A percentile compares a stretch with the other conserved stretches of the same genome.
These are phyloP conservation scores for Mustela lutreola DNA, from an alignment of 2,113 vertebrate genomes.

Conservation along the genomic window DNA sequence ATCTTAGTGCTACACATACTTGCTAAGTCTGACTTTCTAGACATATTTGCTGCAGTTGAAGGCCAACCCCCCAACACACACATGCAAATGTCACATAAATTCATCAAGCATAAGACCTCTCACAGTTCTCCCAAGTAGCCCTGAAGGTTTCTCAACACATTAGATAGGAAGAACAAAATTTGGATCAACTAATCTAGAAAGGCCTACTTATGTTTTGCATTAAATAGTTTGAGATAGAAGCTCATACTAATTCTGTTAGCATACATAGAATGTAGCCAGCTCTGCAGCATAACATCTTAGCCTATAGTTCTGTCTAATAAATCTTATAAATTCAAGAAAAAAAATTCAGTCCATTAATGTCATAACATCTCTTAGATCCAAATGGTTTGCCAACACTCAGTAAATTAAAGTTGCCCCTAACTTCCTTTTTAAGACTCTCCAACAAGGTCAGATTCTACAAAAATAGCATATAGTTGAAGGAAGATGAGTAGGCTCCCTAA, in stretches of 20 bases:
- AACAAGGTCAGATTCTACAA: background rate
- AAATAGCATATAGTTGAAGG: background rate
- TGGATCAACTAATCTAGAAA: background rate
- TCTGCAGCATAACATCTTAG: background rate
- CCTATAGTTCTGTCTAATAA: background rate
- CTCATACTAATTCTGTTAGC: background rate
- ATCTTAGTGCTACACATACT: background rate
- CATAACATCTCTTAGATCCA: background rate
- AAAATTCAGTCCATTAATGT: background rate
- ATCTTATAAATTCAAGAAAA: conserved; percentile 10
- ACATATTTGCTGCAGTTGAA: background rate
- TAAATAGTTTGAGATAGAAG: background rate
- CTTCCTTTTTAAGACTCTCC: background rate
- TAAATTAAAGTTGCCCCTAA: background rate
- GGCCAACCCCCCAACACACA: background rate
- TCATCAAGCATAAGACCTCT: background rate
- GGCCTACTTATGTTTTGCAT: background rate
- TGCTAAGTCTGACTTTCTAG: background rate
- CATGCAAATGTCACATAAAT: background rate
- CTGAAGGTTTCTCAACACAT: background rate
- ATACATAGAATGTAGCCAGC: background rate
- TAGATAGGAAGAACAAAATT: background rate
- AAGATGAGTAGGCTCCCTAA: background rate
- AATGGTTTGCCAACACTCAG: background rate
- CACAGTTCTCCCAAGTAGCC: background rate